Evolutionary conservation across 2,113 vertebrate genomes (phyloP).

Genomic region (Arizona elegans): DNA sequence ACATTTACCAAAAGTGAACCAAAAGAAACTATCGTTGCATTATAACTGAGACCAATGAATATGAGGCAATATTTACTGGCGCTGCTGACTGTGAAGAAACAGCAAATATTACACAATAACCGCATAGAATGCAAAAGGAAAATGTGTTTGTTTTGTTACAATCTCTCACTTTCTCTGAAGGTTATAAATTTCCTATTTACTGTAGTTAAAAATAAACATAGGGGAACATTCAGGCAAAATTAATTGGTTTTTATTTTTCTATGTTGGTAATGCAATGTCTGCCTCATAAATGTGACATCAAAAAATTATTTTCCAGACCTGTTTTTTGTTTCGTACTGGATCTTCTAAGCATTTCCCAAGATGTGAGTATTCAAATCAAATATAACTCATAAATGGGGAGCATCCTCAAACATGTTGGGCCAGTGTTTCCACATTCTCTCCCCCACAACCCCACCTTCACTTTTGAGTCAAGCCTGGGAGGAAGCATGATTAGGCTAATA

Average conservation of each 20-base stretch:
- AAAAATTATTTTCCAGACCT: background rate
- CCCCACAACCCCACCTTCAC: background rate
- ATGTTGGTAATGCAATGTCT: background rate
- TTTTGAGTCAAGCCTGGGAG: background rate
- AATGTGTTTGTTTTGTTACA: slow-evolving; percentile 26
- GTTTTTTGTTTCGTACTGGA: background rate
- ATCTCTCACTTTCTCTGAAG: background rate
- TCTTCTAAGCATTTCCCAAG: background rate
- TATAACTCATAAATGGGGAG: background rate
- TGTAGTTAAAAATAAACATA: background rate
- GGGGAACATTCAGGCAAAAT: background rate
- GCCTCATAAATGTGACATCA: background rate
- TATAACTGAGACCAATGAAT: slow-evolving; percentile 49
- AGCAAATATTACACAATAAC: slow-evolving; percentile 56
- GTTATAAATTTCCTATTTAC: background rate
- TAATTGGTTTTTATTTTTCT: background rate
- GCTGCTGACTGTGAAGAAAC: slow-evolving; percentile 61
- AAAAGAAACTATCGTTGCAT: slow-evolving; percentile 56
- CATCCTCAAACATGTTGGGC: background rate
- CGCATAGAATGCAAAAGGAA: slow-evolving; percentile 41
- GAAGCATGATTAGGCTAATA: background rate
- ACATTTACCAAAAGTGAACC: slow-evolving; percentile 57
- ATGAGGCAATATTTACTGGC: slow-evolving; percentile 61
- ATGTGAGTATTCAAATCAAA: background rate
- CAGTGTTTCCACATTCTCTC: background rate